These are phyloP conservation scores for Cryptus viduatorius DNA, from an alignment of 2,888 invertebrate species.

Conservation along the genomic window DNA sequence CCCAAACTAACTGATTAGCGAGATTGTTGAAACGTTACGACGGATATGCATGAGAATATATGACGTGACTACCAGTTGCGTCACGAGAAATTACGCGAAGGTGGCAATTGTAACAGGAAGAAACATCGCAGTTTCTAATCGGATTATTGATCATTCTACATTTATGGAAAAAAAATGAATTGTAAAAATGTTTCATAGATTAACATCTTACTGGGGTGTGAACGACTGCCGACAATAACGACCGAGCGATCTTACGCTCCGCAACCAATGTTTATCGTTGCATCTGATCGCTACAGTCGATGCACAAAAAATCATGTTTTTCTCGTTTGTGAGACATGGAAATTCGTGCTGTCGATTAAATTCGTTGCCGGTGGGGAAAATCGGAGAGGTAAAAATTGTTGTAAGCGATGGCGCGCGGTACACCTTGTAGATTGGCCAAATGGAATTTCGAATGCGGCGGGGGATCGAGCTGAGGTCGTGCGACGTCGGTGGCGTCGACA, in stretches of 20 bases:
- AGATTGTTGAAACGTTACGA: not conserved
- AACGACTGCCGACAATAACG: too few relatives aligned
- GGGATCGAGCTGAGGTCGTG: constrained; percentile 7
- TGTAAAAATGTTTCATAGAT: not conserved
- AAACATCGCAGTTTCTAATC: not conserved
- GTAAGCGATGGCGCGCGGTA: constrained; percentile 10
- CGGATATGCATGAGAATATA: not conserved
- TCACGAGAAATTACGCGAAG: not conserved
- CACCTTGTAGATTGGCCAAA: constrained; percentile 24
- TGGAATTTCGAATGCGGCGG: constrained; percentile 44
- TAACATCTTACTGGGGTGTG: not conserved
- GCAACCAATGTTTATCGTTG: not conserved
- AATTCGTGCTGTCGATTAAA: not conserved
- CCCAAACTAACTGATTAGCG: constrained; percentile 26
- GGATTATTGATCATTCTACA: not conserved
- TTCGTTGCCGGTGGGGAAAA: constrained; percentile 8
- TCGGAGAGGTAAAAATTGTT: constrained; percentile 7
- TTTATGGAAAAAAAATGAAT: not conserved
- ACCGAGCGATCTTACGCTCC: not conserved
- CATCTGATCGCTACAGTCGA: not conserved
- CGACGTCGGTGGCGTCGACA: constrained; percentile 60
- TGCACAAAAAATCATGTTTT: constrained; percentile 20
- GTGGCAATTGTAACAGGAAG: not conserved
- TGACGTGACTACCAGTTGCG: constrained; percentile 13
- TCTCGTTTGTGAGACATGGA: not conserved